Evolutionary conservation across 2,888 invertebrate species (phyloP).

Genomic region (Trisateles emortualis): DNA sequence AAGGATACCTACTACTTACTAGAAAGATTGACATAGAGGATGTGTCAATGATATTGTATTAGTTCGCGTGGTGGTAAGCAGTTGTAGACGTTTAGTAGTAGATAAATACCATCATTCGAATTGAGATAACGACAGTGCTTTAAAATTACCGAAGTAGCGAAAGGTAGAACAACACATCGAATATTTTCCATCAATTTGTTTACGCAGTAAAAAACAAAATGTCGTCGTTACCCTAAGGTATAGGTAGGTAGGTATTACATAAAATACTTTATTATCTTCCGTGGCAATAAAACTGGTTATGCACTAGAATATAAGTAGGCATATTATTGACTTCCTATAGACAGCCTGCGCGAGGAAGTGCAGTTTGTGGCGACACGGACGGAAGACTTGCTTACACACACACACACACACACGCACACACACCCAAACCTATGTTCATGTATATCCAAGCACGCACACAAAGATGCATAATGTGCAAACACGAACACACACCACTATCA

Average conservation of each 20-base stretch:
- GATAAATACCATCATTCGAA: too few species aligned
- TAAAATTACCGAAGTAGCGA: too few species aligned
- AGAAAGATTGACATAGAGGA: too few species aligned
- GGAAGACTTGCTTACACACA: conserved; percentile 22
- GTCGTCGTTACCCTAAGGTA: neutral
- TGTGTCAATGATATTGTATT: too few species aligned
- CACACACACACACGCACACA: conserved; percentile 2
- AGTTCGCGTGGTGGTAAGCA: too few species aligned
- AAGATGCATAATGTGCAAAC: conserved; percentile 15
- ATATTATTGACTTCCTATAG: conserved; percentile 30
- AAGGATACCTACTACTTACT: too few species aligned
- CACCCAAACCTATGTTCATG: too few species aligned
- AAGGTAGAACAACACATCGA: too few species aligned
- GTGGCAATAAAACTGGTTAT: neutral
- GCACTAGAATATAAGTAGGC: conserved; percentile 5
- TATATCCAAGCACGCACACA: conserved; percentile 6
- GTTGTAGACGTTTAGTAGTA: too few species aligned
- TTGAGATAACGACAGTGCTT: too few species aligned
- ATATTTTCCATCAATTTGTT: neutral
- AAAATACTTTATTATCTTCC: neutral
- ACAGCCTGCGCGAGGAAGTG: conserved; percentile 38
- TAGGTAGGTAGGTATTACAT: neutral
- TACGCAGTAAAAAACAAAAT: too few species aligned
- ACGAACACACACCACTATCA: conserved; percentile 7
- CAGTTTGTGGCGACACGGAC: conserved; percentile 22